A percentile compares a stretch with the other conserved stretches of the same genome.
Evolutionary conservation across 2,797 vertebrate species (phyloP).

Genomic region (Eulemur rubriventer): DNA sequence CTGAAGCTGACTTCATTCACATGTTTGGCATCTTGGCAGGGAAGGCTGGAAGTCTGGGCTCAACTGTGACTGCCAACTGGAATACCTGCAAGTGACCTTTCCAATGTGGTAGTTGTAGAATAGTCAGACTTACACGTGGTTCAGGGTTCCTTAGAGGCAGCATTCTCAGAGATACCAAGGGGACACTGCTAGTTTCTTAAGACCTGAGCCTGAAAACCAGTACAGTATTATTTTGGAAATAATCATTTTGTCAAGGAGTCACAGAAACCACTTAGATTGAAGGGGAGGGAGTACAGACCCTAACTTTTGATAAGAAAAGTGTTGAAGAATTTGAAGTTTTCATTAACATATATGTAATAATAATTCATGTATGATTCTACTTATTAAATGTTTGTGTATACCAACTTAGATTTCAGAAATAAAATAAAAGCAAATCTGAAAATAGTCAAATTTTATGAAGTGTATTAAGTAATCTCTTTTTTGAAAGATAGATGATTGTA

Average conservation of each 20-base stretch:
- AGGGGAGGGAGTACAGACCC: not conserved
- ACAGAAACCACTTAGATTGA: not conserved
- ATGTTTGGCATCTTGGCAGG: not conserved
- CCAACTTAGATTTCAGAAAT: not conserved
- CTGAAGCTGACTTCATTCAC: not conserved
- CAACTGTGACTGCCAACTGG: not conserved
- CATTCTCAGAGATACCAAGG: not conserved
- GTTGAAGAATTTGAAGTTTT: not conserved
- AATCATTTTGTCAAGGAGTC: not conserved
- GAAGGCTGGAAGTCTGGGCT: not conserved
- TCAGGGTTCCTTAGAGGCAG: not conserved
- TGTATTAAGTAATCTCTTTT: not conserved
- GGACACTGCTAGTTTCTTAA: not conserved
- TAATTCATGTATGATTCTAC: not conserved
- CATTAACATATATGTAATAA: not conserved
- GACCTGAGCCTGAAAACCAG: not conserved
- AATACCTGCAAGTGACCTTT: not conserved
- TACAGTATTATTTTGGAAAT: not conserved
- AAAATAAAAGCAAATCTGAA: conserved; percentile 16
- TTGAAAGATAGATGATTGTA: not conserved
- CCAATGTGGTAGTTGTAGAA: not conserved
- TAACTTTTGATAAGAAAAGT: not conserved
- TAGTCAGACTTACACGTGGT: not conserved
- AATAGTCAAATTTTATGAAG: conserved; percentile 8
- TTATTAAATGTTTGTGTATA: not conserved